phyloP scores from a whole-genome alignment of 2,113 vertebrate genomes.

The Progne subis region DNA sequence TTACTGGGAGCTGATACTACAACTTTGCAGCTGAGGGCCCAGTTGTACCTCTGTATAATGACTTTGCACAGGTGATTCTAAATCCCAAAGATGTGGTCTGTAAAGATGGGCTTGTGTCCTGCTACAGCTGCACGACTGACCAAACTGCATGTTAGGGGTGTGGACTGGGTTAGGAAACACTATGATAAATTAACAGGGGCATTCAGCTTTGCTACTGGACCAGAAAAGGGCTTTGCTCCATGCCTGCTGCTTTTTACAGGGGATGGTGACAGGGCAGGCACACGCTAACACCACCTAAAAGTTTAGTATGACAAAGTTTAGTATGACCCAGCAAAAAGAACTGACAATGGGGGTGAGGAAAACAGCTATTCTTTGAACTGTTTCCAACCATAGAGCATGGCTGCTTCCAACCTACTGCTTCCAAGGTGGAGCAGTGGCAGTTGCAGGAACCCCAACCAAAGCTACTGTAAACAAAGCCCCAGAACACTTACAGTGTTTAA shows the following conservation, averaged over 20 bases:
- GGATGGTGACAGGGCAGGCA: background rate
- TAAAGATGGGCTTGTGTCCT: background rate
- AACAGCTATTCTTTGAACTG: background rate
- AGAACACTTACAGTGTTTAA: background rate
- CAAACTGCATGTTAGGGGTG: background rate
- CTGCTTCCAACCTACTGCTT: background rate
- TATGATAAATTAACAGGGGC: background rate
- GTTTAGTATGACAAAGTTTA: background rate
- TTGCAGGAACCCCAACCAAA: background rate
- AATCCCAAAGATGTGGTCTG: background rate
- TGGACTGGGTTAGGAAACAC: background rate
- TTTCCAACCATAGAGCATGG: background rate
- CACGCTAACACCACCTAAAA: fast-evolving
- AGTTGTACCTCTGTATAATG: background rate
- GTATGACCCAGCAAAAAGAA: background rate
- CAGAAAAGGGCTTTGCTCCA: background rate
- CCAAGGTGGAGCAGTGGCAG: background rate
- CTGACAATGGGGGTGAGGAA: background rate
- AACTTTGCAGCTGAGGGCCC: background rate
- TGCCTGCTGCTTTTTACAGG: background rate
- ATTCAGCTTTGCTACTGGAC: background rate
- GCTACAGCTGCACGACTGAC: background rate
- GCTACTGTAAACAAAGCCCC: background rate
- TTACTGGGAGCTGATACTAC: background rate
- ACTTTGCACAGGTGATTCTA: background rate